phyloP scores from a whole-genome alignment of 2,888 invertebrate species.

The Rhaphigaster nebulosa region DNA sequence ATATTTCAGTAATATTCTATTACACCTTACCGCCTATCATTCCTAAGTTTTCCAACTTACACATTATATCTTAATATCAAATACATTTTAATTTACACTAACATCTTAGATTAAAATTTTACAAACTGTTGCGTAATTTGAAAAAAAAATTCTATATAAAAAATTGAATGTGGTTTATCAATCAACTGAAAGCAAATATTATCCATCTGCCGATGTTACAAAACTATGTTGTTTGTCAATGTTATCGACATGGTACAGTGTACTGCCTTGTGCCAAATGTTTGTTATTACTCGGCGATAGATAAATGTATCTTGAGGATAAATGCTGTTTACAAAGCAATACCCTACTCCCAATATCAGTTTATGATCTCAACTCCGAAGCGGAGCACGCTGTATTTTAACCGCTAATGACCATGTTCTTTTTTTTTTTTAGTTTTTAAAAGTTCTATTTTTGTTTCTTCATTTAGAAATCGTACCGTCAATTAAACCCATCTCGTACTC shows the following conservation, averaged over 20 bases:
- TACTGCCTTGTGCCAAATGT: background rate
- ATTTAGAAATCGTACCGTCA: too few species aligned
- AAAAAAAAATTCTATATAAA: too few species aligned
- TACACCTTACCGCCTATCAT: too few species aligned
- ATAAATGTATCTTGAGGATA: background rate
- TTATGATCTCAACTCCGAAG: background rate
- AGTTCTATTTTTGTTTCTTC: background rate
- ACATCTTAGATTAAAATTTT: too few species aligned
- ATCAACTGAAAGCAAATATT: background rate
- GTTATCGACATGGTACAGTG: background rate
- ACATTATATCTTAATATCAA: too few species aligned
- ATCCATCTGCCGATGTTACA: background rate
- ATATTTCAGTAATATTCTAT: too few species aligned
- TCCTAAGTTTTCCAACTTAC: too few species aligned
- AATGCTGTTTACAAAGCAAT: background rate
- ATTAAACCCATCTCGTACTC: background rate
- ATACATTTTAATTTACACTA: too few species aligned
- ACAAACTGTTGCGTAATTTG: too few species aligned
- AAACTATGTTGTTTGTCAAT: background rate
- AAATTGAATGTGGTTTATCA: too few species aligned
- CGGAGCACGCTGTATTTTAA: background rate
- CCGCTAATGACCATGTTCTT: background rate
- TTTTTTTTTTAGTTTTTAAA: background rate
- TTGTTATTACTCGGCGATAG: background rate
- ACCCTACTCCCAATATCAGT: background rate